A percentile compares a stretch with the other conserved stretches of the same genome.
These are phyloP conservation scores for Zosterops borbonicus DNA, from an alignment of 2,113 vertebrate genomes.

Conservation along the genomic window DNA sequence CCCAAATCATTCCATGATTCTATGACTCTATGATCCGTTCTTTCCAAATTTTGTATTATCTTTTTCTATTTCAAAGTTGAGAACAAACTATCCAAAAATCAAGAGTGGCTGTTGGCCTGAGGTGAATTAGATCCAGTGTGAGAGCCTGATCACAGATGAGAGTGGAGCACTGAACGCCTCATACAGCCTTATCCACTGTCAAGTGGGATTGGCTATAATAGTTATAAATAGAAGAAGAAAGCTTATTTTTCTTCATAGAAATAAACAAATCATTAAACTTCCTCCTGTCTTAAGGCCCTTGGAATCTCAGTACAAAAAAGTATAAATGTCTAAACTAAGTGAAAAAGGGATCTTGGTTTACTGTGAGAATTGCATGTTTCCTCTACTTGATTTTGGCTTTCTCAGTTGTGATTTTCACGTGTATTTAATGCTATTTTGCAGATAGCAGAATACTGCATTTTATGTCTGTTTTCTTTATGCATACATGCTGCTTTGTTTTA, in stretches of 20 bases:
- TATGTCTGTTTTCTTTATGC: not conserved
- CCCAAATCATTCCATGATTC: not conserved
- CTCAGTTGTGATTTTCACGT: not conserved
- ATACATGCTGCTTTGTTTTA: not conserved
- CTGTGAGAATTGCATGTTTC: not conserved
- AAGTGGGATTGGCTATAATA: not conserved
- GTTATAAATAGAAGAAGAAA: not conserved
- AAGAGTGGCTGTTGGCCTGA: not conserved
- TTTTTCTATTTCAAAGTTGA: not conserved
- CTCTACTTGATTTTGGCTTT: not conserved
- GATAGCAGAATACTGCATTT: not conserved
- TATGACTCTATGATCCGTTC: not conserved
- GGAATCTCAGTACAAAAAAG: not conserved
- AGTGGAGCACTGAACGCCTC: not conserved
- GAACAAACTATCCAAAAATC: not conserved
- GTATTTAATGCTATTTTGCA: not conserved
- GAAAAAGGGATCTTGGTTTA: not conserved
- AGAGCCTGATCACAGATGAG: not conserved
- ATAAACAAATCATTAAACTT: not conserved
- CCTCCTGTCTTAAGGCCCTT: not conserved
- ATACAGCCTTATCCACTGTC: not conserved
- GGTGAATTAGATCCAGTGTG: not conserved
- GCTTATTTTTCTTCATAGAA: not conserved
- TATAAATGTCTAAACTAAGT: not conserved
- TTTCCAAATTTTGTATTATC: fast-evolving